Base-by-base conservation (phyloP, 2,888 invertebrate genomes). In the Polydrusus tereticollis region DNA sequence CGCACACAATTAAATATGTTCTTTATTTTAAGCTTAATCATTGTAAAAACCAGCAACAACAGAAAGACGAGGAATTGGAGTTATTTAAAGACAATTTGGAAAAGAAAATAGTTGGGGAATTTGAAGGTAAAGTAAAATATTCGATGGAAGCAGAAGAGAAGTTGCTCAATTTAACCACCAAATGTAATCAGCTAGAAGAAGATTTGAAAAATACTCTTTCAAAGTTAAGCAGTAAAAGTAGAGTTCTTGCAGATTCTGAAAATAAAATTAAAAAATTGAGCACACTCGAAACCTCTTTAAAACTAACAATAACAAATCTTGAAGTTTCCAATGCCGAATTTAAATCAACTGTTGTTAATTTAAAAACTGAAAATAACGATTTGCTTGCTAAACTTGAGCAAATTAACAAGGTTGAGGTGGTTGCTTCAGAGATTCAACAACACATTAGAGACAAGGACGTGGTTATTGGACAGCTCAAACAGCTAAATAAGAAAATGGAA, bases 391-490 rank as follows among this genome's bases (percentile, higher is more conserved):
- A 68, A 62, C 26, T 55, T 7, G n/a, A 38, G 16, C 45, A n/a
- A 58, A 67, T 71, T 33, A 63, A 63, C 23, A 75, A 73, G 36
- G 74, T 74, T 7, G 71, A 71, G 38, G 21, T 50, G 18, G 71
- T 71, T n/a, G 69, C 74, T 0, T 66, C 43, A 5, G 71, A 74
- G 50, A 72, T 76, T 12, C 74, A 77, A 21, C 50, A 33, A 1
- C 70, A 75, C n/a, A 36, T 77, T 5, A 50, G 74, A 12, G 73
- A 41, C 14, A 76, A 72, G 43, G 72, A 74, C 38, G 29, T 21
- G 1, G 65, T 75, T 23, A 71, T 75, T 33, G 43, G 33, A 6
- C 75, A 77, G 50, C 63, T 76, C 4, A 71, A 71, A 29, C 62
- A 70, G 7, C 16, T 74, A 23, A 76, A 75, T 29, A 69, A 62